A percentile compares a stretch with the other conserved stretches of the same genome.
Conservation (phyloP, 64 coral and sea anemone species). For the Trachythela sp. region DNA sequence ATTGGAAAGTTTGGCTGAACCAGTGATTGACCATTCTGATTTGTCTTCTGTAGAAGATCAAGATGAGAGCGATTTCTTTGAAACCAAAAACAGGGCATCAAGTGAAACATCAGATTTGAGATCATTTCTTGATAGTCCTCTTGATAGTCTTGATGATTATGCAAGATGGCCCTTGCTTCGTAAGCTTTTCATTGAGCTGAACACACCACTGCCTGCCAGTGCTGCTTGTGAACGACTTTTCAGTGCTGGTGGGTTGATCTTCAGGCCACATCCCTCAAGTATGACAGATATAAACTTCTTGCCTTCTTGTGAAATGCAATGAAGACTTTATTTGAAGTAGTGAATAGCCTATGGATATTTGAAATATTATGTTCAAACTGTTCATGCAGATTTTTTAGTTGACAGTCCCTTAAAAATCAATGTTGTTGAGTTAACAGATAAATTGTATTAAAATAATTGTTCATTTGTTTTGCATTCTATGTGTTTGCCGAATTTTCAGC, state of each 20-base stretch:
- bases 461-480: no score
- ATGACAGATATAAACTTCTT: neutral
- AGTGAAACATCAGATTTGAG: neutral
- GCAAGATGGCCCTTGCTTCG: neutral
- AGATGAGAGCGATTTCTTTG: neutral
- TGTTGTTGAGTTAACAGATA: no score
- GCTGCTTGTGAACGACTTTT: conserved; percentile 8
- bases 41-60: no score
- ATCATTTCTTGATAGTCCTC: neutral
- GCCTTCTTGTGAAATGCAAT: neutral
- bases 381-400: no score
- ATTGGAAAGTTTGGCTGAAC: no score
- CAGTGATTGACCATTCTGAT: no score
- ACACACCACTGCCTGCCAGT: neutral
- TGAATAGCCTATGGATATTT: no score
- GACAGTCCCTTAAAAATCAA: no score
- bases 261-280: neutral
- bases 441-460: no score
- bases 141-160: neutral
- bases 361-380: no score
- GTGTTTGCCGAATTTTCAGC: no score
- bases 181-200: neutral
- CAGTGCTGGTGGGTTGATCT: neutral
- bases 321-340: neutral
- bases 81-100: neutral